phyloP scores from a whole-genome alignment of 2,888 invertebrate species.

The Gymnocheta viridis region DNA sequence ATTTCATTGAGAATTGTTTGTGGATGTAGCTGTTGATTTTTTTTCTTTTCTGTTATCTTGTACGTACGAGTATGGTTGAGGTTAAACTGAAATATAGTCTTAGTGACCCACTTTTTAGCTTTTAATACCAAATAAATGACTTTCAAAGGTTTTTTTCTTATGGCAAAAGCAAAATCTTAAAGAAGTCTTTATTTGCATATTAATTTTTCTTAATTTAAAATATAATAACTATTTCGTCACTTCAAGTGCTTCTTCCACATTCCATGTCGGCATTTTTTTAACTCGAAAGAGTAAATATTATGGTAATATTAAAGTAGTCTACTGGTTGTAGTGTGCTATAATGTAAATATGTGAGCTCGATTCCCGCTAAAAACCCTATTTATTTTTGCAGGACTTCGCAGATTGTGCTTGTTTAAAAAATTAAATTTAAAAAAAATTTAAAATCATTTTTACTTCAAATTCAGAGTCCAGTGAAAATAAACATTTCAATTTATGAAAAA shows the following conservation, averaged over 20 bases:
- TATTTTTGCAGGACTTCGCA: too few relatives aligned
- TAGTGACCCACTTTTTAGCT: conserved; percentile 70
- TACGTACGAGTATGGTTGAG: conserved; percentile 60
- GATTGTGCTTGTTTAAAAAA: too few relatives aligned
- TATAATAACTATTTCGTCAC: not conserved
- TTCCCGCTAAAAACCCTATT: too few relatives aligned
- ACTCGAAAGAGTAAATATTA: too few relatives aligned
- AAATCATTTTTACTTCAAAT: too few relatives aligned
- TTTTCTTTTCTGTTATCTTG: conserved; percentile 55
- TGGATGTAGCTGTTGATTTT: conserved; percentile 21
- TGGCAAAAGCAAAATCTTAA: conserved; percentile 23
- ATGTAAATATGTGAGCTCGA: too few relatives aligned
- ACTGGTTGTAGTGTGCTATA: too few relatives aligned
- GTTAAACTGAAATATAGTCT: conserved; percentile 71
- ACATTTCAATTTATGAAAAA: too few relatives aligned
- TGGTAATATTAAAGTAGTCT: too few relatives aligned
- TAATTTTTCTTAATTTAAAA: not conserved
- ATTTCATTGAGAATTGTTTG: conserved; percentile 26
- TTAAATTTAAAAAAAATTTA: too few relatives aligned
- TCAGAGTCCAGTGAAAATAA: too few relatives aligned
- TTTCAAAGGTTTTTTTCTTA: conserved; percentile 50
- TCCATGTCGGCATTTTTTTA: too few relatives aligned
- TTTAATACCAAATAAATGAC: conserved; percentile 63
- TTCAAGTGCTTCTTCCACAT: not conserved
- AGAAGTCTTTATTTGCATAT: not conserved